Conservation (phyloP, 1,140 invertebrate genomes). For the Stegodyphus dumicola region DNA sequence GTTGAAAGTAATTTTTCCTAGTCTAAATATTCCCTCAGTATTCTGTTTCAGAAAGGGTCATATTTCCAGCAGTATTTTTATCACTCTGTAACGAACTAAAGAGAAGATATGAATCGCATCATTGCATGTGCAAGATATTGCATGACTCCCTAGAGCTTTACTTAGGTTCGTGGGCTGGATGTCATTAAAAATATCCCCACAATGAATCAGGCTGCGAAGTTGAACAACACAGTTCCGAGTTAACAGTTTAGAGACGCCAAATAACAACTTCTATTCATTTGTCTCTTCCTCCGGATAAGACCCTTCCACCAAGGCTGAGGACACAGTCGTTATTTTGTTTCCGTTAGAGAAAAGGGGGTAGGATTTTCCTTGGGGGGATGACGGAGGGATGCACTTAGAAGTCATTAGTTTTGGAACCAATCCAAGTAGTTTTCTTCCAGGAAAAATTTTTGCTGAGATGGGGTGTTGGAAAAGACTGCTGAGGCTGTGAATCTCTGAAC, state of each 20-base stretch:
- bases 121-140: too few species aligned
- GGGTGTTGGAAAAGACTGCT: constrained; percentile 37
- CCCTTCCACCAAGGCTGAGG: constrained; percentile 49
- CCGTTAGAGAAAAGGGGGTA: constrained; percentile 29
- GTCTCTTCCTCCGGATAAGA: constrained; percentile 56
- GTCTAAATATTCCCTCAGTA: too few species aligned
- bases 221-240: constrained; percentile 57
- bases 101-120: too few species aligned
- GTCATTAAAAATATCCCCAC: constrained; percentile 26
- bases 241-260: constrained; percentile 59
- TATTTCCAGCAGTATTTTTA: too few species aligned
- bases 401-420: constrained; percentile 58
- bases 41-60: too few species aligned
- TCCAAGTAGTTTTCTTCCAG: constrained; percentile 46
- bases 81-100: too few species aligned
- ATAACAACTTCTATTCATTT: constrained; percentile 57
- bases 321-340: constrained; percentile 56
- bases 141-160: too few species aligned
- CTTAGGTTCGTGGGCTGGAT: not conserved
- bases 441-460: constrained; percentile 25
- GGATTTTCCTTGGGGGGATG: constrained; percentile 19
- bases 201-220: constrained; percentile 41
- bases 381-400: constrained; percentile 47
- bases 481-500: constrained; percentile 38
- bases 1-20: too few species aligned